Conservation (phyloP, 2,888 invertebrate genomes). For the Drosophila sordidapex region DNA sequence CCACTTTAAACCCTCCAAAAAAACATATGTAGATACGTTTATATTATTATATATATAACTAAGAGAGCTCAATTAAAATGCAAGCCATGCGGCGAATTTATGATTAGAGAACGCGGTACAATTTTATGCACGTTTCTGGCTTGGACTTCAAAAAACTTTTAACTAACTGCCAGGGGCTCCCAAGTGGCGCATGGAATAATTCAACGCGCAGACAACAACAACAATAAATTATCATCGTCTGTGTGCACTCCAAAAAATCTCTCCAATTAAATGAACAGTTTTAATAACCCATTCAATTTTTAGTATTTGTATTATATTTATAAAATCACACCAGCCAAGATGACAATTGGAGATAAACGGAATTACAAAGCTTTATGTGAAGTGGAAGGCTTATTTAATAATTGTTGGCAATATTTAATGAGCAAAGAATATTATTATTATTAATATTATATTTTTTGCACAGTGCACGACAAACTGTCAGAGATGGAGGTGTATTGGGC, state of each 20-base stretch:
- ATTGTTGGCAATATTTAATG: background rate
- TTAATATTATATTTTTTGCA: slow-evolving; percentile 5
- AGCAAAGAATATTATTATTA: too few relatives aligned
- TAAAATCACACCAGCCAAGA: background rate
- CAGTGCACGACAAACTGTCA: slow-evolving; percentile 35
- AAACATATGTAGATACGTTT: slow-evolving; percentile 1
- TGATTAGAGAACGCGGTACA: slow-evolving; percentile 67
- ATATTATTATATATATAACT: slow-evolving; percentile 9
- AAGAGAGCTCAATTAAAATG: slow-evolving; percentile 62
- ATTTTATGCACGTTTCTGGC: slow-evolving; percentile 64
- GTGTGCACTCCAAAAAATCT: slow-evolving; percentile 28
- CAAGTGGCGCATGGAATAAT: slow-evolving; percentile 59
- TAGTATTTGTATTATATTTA: background rate
- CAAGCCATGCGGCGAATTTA: slow-evolving; percentile 52
- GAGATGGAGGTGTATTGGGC: slow-evolving; percentile 45
- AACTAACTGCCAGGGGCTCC: slow-evolving; percentile 35
- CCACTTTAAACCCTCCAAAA: background rate
- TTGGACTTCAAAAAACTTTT: slow-evolving; percentile 46
- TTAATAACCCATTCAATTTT: background rate
- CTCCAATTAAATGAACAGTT: slow-evolving; percentile 3
- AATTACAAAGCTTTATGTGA: background rate
- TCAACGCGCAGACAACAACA: slow-evolving; percentile 34
- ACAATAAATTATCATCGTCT: slow-evolving; percentile 45
- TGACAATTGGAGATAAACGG: background rate
- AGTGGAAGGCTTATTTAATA: background rate